Base-by-base conservation (phyloP, 1,140 invertebrate species). In the Euwallacea similis region DNA sequence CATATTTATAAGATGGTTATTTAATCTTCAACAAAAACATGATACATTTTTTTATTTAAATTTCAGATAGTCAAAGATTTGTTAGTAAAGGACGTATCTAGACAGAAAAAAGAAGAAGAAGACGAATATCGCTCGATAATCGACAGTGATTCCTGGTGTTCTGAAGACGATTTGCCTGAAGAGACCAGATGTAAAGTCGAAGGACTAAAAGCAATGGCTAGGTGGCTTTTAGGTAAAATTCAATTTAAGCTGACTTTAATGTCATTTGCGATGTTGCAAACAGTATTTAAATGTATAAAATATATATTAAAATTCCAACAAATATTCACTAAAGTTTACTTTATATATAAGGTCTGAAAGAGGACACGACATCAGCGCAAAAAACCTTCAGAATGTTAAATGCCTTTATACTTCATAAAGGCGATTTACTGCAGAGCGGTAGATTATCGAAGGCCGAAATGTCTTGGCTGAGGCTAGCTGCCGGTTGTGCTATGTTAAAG, bases 401-500 rank as follows among this genome's bases (percentile, higher is more conserved):
- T 64, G 80, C 80, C 6, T 81, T 81, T 64, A 81, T 81, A 41
- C 64, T 79, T 13, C 79, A 81, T 81, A 89, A 91, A 77, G 93
- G 92, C 7, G 91, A 93, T 80, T 83, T 94, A 9, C 77, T 88
- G 11, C 88, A 96, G 85, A 88, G 93, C 85, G 88, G 88, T 69
- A 87, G 88, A 72, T 76, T 92, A 21, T 90, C 84, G 77, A 87
- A 86, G 80, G 91, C 93, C 16, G 97, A 99, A 83, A 95, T 95
- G 89, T 93, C 96, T 7, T 94, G 96, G 88, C 79, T 99, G 42
- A 86, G 96, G 66, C 83, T 98, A 6, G 89, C 93, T 15, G 96
- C 97, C 42, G 96, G 95, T 33, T 93, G 92, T 80, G 95, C 95
- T 11, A 97, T 98, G 92, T 82, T 99, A 21, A 98, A 98, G 83